phyloP scores from a whole-genome alignment of 2,113 vertebrate species.

The Melanerpes aurifrons region DNA sequence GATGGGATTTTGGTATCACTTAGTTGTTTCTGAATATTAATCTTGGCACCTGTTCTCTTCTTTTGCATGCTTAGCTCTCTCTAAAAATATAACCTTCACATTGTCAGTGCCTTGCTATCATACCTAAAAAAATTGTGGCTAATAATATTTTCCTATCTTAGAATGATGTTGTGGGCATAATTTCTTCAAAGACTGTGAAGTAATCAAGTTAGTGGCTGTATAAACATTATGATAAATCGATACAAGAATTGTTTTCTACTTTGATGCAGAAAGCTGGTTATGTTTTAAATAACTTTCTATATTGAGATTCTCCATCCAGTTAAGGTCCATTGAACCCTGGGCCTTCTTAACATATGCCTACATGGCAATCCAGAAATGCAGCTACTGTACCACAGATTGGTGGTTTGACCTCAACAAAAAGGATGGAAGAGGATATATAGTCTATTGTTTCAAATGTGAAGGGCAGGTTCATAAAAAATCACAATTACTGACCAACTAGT shows the following conservation, averaged over 20 bases:
- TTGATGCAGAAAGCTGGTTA: background rate
- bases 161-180: background rate
- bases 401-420: background rate
- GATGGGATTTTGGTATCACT: background rate
- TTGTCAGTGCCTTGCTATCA: background rate
- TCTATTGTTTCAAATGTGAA: background rate
- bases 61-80: background rate
- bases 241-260: background rate
- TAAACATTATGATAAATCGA: slow-evolving; percentile 2
- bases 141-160: background rate
- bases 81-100: background rate
- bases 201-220: background rate
- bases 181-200: background rate
- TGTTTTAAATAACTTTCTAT: slow-evolving; percentile 15
- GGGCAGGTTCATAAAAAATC: background rate
- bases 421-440: background rate
- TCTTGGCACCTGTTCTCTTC: background rate
- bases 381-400: background rate
- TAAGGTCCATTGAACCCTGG: background rate
- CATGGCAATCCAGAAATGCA: background rate
- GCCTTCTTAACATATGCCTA: background rate
- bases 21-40: background rate
- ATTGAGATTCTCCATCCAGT: background rate
- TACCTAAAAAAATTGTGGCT: background rate
- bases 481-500: background rate